Conservation (phyloP, 2,797 vertebrate species). For the Takifugu ocellatus region DNA sequence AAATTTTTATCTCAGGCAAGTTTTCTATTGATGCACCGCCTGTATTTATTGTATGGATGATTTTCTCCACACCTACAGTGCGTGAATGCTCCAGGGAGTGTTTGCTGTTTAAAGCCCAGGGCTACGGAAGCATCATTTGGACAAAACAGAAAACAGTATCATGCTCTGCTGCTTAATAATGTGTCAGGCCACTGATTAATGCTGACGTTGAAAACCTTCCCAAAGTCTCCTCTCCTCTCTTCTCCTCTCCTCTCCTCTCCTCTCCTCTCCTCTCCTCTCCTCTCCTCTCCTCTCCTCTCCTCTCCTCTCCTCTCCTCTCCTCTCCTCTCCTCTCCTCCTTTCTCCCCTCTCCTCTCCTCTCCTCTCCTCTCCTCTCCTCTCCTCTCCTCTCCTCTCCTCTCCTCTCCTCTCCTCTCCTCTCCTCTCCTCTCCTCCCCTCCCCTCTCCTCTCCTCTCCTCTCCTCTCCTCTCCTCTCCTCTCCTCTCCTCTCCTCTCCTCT, state of each 20-base stretch:
- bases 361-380: slow-evolving; percentile 22
- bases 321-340: too few relatives aligned
- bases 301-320: slow-evolving; percentile 27
- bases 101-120: slow-evolving; percentile 23
- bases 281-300: slow-evolving; percentile 32
- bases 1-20: slow-evolving; percentile 2
- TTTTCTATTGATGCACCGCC: slow-evolving; percentile 1
- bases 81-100: background rate
- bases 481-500: slow-evolving; percentile 22
- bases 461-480: slow-evolving; percentile 22
- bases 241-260: slow-evolving; percentile 5
- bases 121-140: slow-evolving; percentile 17
- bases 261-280: slow-evolving; percentile 7
- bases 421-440: slow-evolving; percentile 2
- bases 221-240: slow-evolving; percentile 2
- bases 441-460: slow-evolving; percentile 1
- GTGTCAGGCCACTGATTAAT: slow-evolving; percentile 18
- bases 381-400: slow-evolving; percentile 21
- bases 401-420: slow-evolving; percentile 9
- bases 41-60: too few relatives aligned
- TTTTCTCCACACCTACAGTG: too few relatives aligned
- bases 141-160: slow-evolving; percentile 22
- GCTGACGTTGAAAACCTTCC: slow-evolving; percentile 11
- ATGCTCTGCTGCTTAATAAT: slow-evolving; percentile 9
- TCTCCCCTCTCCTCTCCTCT: slow-evolving; percentile 19